These are phyloP conservation scores for Musca vetustissima DNA, from an alignment of 1,140 invertebrate genomes.

Conservation along the genomic window DNA sequence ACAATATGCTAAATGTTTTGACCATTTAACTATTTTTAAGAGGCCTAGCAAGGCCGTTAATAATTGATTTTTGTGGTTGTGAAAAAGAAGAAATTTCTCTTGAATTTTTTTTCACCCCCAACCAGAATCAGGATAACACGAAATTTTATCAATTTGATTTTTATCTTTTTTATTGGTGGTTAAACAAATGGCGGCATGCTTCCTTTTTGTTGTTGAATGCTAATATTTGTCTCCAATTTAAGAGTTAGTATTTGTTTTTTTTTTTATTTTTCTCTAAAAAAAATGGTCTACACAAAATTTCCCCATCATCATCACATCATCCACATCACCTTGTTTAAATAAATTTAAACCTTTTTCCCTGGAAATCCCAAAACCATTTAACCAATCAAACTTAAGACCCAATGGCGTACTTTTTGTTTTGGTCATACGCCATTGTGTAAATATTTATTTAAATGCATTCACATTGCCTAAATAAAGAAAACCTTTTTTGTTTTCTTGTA, in stretches of 20 bases:
- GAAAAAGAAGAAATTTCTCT: neutral
- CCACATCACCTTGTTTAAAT: neutral
- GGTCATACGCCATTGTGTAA: too few species aligned
- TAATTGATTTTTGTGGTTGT: slow-evolving; percentile 47
- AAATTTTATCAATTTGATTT: neutral
- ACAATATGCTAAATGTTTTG: neutral
- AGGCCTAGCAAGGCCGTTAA: slow-evolving; percentile 45
- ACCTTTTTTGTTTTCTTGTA: too few species aligned
- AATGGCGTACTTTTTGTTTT: slow-evolving; percentile 29
- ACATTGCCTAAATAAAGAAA: neutral
- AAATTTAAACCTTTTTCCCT: neutral
- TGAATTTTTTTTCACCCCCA: too few species aligned
- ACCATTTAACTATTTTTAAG: neutral
- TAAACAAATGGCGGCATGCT: slow-evolving; percentile 1
- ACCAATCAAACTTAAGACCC: too few species aligned
- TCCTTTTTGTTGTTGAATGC: neutral
- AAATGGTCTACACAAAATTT: too few species aligned
- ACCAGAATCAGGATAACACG: neutral
- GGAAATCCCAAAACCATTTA: too few species aligned
- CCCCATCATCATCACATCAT: too few species aligned
- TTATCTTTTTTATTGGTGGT: neutral
- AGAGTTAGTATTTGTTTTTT: neutral
- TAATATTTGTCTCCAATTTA: neutral
- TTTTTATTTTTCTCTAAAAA: too few species aligned
- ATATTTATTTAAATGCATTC: neutral